Evolutionary conservation across 2,888 invertebrate species (phyloP), one percentile per base, ranked within the genome.

Genomic region (Blera fallax): DNA sequence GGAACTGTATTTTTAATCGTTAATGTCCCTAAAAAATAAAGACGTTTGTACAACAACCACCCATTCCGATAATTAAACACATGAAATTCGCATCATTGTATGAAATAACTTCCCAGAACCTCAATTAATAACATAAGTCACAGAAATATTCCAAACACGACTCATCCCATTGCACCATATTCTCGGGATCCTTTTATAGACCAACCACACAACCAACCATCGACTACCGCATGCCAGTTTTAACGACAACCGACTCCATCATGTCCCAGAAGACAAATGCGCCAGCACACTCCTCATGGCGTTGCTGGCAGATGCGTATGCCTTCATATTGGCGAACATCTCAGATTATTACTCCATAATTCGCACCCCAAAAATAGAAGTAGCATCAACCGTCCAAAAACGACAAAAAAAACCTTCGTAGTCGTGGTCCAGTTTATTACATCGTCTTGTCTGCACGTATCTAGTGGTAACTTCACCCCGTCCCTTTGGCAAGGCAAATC

Each of bases 221-320:
- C 69, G 32, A 84, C 84, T 84, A 80, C 84, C 80, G 84, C 84
- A 84, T 79, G 80, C 70, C 84, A 84, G 56, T 70, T 80, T 80
- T 80, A 80, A 84, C 70, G 84, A 80, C 84, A 84, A 76, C 80
- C 74, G 69, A 76, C 84, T 84, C 80, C 74, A 84, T 84, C 80
- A 65, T 79, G 64, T 84, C 84, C 69, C 64, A 70, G 18, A 74
- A 58, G 74, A 79, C 58, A 79, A 73, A 74, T 73, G 18, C 60
- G 24, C 37, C 32, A 29, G 14, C 14, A 24, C 52, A 27, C 16
- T 8, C 2, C 24, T 24, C 27, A n/a, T n/a, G n/a, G n/a, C n/a
- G 1, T 32, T 16, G 1, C 27, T 29, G 18, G 34, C 43, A 45
- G 24, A 11, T 43, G 24, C 43, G n/a, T 54, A 34, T 32, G 48